Evolutionary conservation across 2,888 invertebrate genomes (phyloP), one percentile per base, ranked within the genome.

Genomic region (Epinotia ramella): DNA sequence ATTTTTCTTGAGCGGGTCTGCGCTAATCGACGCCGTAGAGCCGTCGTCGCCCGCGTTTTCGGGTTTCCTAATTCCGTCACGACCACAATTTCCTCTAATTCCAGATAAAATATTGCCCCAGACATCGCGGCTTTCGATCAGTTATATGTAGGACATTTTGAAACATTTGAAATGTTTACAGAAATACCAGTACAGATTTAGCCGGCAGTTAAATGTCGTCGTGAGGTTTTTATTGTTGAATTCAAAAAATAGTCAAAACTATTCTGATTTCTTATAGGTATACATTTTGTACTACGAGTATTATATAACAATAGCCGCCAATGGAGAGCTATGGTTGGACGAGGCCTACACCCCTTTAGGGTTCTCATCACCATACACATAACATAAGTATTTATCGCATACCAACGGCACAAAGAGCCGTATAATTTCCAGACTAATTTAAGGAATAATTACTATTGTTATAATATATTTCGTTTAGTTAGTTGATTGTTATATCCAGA

Each of bases 81-180:
- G 64, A 71, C 57, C 73, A 33, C 78, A 77, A 75, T 76, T 71
- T 63, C 71, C 59, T 56, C 77, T 77, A 79, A 80, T 78, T 73
- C 79, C 78, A 18, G 40, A 73, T 80, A 75, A 79, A 77, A 79
- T 77, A 79, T 77, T 77, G 66, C 56, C 67, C 44, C 46, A 59
- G 60, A 73, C 56, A 63, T 49, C 12, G 40, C 20, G 33, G 33
- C 16, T 56, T 69, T 59, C 59, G 24, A 60, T 71, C 24, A 66
- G 33, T 46, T 65, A 33, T 67, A 72, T 62, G 60, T 72, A 49
- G 44, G 44, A 44, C 56, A 62, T 62, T 62, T 63, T 71, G 33
- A 62, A 66, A 67, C 44, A 56, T 76, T 44, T 60, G 18, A 56
- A 60, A 56, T 56, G 71, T 63, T 60, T 62, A 77, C 46, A 11